Evolutionary conservation across 2,113 vertebrate genomes (phyloP).

Genomic region (Calyptomena viridis): DNA sequence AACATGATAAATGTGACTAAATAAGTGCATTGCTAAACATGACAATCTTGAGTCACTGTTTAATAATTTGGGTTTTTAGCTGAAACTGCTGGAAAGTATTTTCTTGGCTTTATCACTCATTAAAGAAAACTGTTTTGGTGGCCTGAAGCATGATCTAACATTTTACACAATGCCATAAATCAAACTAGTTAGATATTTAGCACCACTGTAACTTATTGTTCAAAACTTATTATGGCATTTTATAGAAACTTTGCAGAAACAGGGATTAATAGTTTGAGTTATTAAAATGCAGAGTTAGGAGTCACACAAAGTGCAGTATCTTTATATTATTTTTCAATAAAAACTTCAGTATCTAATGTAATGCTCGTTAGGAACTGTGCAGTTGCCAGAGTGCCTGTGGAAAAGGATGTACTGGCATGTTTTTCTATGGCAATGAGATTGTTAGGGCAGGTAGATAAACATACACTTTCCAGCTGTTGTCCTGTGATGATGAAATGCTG

Average conservation of each 20-base stretch:
- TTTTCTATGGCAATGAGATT: not conserved
- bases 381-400: not conserved
- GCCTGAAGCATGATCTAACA: not conserved
- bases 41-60: not conserved
- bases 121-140: slow-evolving; percentile 2
- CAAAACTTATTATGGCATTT: not conserved
- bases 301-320: not conserved
- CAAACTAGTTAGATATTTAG: not conserved
- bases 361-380: not conserved
- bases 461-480: not conserved
- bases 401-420: not conserved
- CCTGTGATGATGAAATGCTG: not conserved
- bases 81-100: slow-evolving; percentile 15
- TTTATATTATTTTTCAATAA: not conserved
- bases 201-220: not conserved
- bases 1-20: not conserved
- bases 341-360: not conserved
- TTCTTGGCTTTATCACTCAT: not conserved
- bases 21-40: not conserved
- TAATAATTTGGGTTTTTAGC: not conserved
- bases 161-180: slow-evolving; percentile 25
- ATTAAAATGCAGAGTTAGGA: not conserved
- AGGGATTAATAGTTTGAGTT: not conserved
- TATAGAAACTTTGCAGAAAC: not conserved
- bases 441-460: not conserved